These are phyloP conservation scores for Naso thynnoides DNA, from an alignment of 2,797 vertebrate genomes.

Conservation along the genomic window DNA sequence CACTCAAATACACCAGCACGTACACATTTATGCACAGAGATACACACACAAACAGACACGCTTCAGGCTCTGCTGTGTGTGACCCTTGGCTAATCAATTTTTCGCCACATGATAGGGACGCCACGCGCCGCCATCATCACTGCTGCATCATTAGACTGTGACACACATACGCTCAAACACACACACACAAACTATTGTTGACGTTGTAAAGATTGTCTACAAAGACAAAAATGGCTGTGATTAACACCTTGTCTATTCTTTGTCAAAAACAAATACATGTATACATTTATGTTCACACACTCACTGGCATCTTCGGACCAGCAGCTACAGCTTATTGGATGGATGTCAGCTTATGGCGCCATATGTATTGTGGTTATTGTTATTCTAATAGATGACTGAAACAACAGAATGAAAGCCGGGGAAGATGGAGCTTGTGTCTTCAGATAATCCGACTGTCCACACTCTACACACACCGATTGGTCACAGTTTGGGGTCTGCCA, in stretches of 20 bases:
- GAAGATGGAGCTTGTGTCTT: constrained; percentile 72
- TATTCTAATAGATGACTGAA: constrained; percentile 86
- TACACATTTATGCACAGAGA: constrained; percentile 33
- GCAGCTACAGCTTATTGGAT: constrained; percentile 76
- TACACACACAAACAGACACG: constrained; percentile 26
- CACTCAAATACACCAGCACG: constrained; percentile 42
- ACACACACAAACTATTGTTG: constrained; percentile 50
- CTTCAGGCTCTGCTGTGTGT: constrained; percentile 68
- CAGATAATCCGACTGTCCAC: constrained; percentile 83
- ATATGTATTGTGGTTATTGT: constrained; percentile 82
- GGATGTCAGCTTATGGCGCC: constrained; percentile 76
- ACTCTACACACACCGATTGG: constrained; percentile 78
- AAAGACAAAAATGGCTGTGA: constrained; percentile 77
- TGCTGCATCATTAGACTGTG: constrained; percentile 74
- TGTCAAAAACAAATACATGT: constrained; percentile 24
- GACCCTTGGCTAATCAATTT: constrained; percentile 84
- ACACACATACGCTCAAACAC: constrained; percentile 39
- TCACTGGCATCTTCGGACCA: constrained; percentile 58
- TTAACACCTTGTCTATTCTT: constrained; percentile 73
- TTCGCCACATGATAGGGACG: constrained; percentile 81
- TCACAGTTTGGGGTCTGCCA: constrained; percentile 80
- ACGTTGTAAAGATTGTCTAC: constrained; percentile 64
- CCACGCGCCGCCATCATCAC: constrained; percentile 78
- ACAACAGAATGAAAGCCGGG: constrained; percentile 83
- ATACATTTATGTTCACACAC: constrained; percentile 31